A percentile compares a stretch with the other conserved stretches of the same genome.
These are phyloP conservation scores for Agriotes lineatus DNA, from an alignment of 2,888 invertebrate genomes.

Conservation along the genomic window DNA sequence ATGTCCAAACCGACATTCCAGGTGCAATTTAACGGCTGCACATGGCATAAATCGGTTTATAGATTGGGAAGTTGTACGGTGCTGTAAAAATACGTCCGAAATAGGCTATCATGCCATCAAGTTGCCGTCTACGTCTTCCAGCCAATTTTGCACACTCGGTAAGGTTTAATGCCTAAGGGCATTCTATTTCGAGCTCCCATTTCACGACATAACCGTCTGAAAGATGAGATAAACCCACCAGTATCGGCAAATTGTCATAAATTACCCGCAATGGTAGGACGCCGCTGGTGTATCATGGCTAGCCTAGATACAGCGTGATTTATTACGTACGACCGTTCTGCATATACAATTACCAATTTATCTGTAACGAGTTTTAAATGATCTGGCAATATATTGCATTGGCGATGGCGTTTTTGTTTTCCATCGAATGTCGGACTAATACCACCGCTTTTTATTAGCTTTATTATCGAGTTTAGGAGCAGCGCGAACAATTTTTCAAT, in stretches of 20 bases:
- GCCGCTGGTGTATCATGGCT: slow-evolving; percentile 45
- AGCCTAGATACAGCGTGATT: slow-evolving; percentile 50
- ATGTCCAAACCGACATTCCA: too few relatives aligned
- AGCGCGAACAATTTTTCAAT: too few relatives aligned
- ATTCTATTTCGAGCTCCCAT: slow-evolving; percentile 42
- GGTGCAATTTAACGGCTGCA: slow-evolving; percentile 2
- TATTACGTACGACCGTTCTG: slow-evolving; percentile 47
- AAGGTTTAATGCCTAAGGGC: slow-evolving; percentile 40
- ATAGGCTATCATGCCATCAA: slow-evolving; percentile 38
- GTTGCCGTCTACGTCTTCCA: slow-evolving; percentile 36
- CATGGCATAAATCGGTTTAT: slow-evolving; percentile 9
- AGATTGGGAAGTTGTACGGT: slow-evolving; percentile 22
- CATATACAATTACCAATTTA: slow-evolving; percentile 49
- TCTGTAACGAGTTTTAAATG: slow-evolving; percentile 51
- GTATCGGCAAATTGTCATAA: slow-evolving; percentile 49
- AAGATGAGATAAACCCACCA: slow-evolving; percentile 45
- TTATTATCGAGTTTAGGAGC: too few relatives aligned
- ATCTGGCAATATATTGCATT: slow-evolving; percentile 38
- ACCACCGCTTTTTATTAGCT: too few relatives aligned
- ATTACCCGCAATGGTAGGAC: slow-evolving; percentile 45
- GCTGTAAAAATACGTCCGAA: slow-evolving; percentile 28
- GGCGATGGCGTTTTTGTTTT: slow-evolving; percentile 31
- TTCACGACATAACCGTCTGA: slow-evolving; percentile 40
- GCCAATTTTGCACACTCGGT: slow-evolving; percentile 40
- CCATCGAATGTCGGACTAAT: too few relatives aligned